These are phyloP conservation scores for Hexactinellida sp. DNA, from an alignment of 37 sponge, comb jelly and placozoan species.

Conservation along the genomic window DNA sequence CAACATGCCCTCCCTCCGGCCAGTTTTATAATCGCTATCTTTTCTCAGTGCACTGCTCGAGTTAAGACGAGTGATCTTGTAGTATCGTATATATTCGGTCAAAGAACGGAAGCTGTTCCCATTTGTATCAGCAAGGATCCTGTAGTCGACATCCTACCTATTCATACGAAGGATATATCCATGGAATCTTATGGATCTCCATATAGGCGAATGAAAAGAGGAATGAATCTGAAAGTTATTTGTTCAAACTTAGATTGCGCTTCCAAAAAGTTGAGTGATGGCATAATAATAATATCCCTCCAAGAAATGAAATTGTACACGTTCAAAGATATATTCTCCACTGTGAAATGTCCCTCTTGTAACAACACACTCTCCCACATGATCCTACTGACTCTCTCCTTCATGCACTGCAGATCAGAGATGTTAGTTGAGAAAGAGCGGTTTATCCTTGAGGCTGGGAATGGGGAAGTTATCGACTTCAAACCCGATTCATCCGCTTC, in stretches of 20 bases:
- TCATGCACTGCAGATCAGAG: background rate
- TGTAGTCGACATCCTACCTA: no score
- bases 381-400: background rate
- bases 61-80: background rate
- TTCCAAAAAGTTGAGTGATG: background rate
- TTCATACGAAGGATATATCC: no score
- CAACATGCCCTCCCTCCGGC: background rate
- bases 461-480: background rate
- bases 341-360: background rate
- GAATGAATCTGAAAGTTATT: background rate
- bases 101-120: background rate
- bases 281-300: background rate
- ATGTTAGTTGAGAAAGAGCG: background rate
- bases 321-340: no score
- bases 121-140: background rate
- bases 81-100: background rate
- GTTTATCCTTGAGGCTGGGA: background rate
- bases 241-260: background rate
- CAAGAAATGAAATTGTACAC: no score
- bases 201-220: no score
- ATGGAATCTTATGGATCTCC: no score
- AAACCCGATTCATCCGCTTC: background rate
- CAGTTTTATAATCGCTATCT: background rate
- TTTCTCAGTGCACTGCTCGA: background rate
- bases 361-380: background rate